phyloP scores from a whole-genome alignment of 2,113 vertebrate genomes.

The Channa maculata region DNA sequence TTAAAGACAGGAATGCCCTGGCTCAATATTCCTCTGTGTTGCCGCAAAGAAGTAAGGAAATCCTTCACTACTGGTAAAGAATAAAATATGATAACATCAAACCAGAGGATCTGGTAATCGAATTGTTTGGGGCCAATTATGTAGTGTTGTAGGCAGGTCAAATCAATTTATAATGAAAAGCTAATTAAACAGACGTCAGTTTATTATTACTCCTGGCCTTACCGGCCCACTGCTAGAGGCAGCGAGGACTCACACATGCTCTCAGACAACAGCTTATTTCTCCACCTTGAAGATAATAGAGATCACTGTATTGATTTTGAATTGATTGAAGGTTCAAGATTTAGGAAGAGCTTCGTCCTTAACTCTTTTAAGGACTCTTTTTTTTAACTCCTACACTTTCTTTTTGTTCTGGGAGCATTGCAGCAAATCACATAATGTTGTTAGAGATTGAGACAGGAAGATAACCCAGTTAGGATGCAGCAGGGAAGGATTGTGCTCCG shows the following conservation, averaged over 20 bases:
- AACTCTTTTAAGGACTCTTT: constrained; percentile 11
- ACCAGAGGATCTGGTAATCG: not conserved
- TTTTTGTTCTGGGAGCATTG: constrained; percentile 21
- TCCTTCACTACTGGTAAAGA: constrained; percentile 25
- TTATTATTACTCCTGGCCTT: constrained; percentile 2
- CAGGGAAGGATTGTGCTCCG: constrained; percentile 5
- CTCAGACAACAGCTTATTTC: constrained; percentile 26
- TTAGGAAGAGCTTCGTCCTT: constrained; percentile 38
- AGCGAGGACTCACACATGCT: constrained; percentile 22
- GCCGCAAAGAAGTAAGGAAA: constrained; percentile 4
- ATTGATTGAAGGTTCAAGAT: constrained; percentile 61
- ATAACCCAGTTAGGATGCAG: constrained; percentile 50
- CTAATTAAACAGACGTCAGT: constrained; percentile 49
- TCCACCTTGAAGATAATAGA: constrained; percentile 47
- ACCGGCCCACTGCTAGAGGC: constrained; percentile 35
- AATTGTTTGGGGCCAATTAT: constrained; percentile 18
- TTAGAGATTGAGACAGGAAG: constrained; percentile 33
- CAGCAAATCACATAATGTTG: constrained; percentile 56
- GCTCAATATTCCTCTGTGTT: constrained; percentile 30
- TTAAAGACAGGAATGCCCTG: constrained; percentile 68
- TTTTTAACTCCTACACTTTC: not conserved
- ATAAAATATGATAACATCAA: constrained; percentile 2
- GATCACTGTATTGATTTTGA: constrained; percentile 49
- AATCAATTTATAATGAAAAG: constrained; percentile 36
- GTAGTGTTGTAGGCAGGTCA: constrained; percentile 38